Conservation (phyloP, 2,888 invertebrate genomes). For the Sisyra nigra region DNA sequence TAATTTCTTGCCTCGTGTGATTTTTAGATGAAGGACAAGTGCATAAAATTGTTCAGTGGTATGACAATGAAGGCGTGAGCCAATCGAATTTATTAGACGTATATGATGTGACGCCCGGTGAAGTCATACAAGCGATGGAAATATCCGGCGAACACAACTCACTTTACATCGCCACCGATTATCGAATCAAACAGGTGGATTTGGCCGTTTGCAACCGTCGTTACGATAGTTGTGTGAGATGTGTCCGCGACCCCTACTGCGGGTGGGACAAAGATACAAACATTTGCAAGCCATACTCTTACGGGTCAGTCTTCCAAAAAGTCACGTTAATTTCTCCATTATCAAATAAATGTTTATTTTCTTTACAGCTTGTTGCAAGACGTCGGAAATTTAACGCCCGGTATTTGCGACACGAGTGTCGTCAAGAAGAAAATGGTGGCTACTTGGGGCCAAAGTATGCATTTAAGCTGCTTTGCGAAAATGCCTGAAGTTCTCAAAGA, state of each 20-base stretch:
- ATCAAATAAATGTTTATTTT: background rate
- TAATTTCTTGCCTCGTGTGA: background rate
- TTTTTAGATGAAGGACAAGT: slow-evolving; percentile 60
- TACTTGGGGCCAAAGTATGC: slow-evolving; percentile 87
- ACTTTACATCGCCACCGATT: slow-evolving; percentile 79
- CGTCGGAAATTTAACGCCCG: slow-evolving; percentile 81
- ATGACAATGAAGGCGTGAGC: slow-evolving; percentile 52
- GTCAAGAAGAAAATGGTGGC: slow-evolving; percentile 78
- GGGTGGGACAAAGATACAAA: slow-evolving; percentile 91
- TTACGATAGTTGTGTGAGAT: slow-evolving; percentile 83
- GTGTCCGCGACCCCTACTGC: slow-evolving; percentile 91
- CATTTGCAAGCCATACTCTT: slow-evolving; percentile 73
- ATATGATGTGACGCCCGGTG: slow-evolving; percentile 80
- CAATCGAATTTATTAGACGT: slow-evolving; percentile 78
- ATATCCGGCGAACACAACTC: slow-evolving; percentile 78
- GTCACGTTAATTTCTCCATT: too few species aligned
- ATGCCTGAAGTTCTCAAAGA: slow-evolving; percentile 75
- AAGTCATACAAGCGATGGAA: slow-evolving; percentile 81
- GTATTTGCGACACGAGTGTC: slow-evolving; percentile 80
- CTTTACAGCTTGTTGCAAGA: slow-evolving; percentile 59
- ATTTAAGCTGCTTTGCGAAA: slow-evolving; percentile 80
- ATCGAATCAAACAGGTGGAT: slow-evolving; percentile 75
- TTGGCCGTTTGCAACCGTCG: slow-evolving; percentile 79
- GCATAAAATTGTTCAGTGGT: slow-evolving; percentile 89
- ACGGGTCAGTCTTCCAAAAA: slow-evolving; percentile 43